phyloP scores from a whole-genome alignment of 2,113 vertebrate genomes.

The Crypturellus undulatus region DNA sequence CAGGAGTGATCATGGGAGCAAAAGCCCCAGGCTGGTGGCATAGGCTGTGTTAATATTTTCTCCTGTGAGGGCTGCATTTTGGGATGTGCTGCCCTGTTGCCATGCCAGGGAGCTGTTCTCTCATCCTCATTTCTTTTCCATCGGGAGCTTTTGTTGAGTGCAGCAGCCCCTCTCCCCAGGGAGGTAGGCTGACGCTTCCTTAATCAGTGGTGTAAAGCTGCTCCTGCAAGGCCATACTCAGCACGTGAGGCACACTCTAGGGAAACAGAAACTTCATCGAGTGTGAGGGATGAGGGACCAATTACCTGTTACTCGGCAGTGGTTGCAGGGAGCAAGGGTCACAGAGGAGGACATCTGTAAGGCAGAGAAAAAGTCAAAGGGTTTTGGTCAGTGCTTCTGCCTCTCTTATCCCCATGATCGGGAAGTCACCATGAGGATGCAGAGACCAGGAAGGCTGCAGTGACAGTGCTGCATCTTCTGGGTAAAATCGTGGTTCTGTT shows the following conservation, averaged over 20 bases:
- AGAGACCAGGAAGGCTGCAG: not conserved
- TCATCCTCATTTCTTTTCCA: not conserved
- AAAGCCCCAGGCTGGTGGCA: not conserved
- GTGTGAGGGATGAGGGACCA: not conserved
- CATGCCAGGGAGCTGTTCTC: not conserved
- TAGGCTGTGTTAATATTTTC: not conserved
- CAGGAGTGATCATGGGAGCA: not conserved
- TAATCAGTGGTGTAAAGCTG: not conserved
- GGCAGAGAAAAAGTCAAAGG: not conserved
- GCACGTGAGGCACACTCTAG: fast-evolving
- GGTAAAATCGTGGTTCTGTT: not conserved
- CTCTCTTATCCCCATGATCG: fast-evolving
- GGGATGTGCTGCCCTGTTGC: not conserved
- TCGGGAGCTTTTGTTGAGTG: not conserved
- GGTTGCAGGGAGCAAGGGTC: not conserved
- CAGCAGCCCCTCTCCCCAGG: not conserved
- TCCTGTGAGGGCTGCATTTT: not conserved
- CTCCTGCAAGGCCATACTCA: not conserved
- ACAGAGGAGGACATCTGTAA: not conserved
- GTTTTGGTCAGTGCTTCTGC: not conserved
- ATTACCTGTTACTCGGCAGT: not conserved
- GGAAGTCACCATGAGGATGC: not conserved
- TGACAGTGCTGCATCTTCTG: not conserved
- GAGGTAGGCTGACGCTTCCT: not conserved
- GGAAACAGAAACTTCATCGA: not conserved